A percentile compares a stretch with the other conserved stretches of the same genome.
These are phyloP conservation scores for Hydraecia micacea DNA, from an alignment of 2,888 invertebrate species.

Conservation along the genomic window DNA sequence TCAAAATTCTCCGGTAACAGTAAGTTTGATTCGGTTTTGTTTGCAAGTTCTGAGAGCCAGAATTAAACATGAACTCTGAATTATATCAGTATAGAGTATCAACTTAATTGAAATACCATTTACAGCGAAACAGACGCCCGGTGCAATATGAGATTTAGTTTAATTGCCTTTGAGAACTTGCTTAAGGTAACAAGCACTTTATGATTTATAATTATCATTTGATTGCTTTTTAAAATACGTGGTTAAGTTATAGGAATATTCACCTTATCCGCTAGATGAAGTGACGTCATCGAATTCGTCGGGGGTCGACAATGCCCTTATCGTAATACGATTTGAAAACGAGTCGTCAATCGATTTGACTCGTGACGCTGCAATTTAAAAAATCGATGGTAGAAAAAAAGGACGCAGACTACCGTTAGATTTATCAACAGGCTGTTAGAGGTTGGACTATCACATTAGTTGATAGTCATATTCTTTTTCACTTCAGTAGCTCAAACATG, in stretches of 20 bases:
- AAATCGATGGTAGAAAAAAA: slow-evolving; percentile 50
- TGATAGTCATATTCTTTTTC: not conserved
- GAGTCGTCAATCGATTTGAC: slow-evolving; percentile 62
- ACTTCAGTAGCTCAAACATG: too few species aligned
- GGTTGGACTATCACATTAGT: not conserved
- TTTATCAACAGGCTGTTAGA: slow-evolving; percentile 4
- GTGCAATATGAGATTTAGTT: slow-evolving; percentile 9
- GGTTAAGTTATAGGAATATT: slow-evolving; percentile 12
- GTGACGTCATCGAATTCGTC: slow-evolving; percentile 57
- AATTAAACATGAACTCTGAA: slow-evolving; percentile 35
- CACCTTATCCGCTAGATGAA: slow-evolving; percentile 31
- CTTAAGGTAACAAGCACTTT: not conserved
- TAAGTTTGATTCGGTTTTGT: slow-evolving; percentile 29
- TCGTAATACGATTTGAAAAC: slow-evolving; percentile 61
- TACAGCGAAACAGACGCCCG: not conserved
- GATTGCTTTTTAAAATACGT: too few species aligned
- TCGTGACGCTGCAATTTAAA: slow-evolving; percentile 57
- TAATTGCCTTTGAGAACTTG: slow-evolving; percentile 22
- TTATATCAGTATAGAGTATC: slow-evolving; percentile 31
- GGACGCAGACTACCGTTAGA: slow-evolving; percentile 8
- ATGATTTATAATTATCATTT: not conserved
- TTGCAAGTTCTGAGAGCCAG: slow-evolving; percentile 36
- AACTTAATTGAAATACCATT: slow-evolving; percentile 27
- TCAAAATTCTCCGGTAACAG: slow-evolving; percentile 35
- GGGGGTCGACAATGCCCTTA: slow-evolving; percentile 38